Conservation (phyloP, 2,888 invertebrate genomes). For the Caenorhabditis sulstoni region DNA sequence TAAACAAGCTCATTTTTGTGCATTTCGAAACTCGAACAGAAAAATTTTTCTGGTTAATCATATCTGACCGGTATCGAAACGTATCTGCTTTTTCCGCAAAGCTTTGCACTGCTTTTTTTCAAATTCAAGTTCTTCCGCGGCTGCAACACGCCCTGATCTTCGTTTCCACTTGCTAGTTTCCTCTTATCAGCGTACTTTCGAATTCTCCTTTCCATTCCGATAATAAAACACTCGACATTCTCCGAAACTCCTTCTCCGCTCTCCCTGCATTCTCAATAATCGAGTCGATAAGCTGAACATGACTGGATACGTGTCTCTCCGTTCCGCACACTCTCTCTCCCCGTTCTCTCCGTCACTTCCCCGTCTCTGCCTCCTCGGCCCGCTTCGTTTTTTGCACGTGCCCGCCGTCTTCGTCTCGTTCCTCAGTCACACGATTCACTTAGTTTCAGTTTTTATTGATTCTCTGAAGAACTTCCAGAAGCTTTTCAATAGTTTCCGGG, state of each 20-base stretch:
- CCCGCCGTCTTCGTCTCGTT: neutral
- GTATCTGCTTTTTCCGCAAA: too few relatives aligned
- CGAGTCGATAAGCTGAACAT: slow-evolving; percentile 31
- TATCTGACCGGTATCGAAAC: too few relatives aligned
- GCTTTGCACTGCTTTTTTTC: too few relatives aligned
- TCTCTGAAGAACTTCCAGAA: neutral
- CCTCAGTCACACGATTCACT: slow-evolving; percentile 10
- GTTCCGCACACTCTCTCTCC: slow-evolving; percentile 11
- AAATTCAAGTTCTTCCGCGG: too few relatives aligned
- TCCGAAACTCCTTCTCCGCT: slow-evolving; percentile 19
- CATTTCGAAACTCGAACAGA: too few relatives aligned
- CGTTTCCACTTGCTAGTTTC: neutral
- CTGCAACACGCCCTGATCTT: neutral
- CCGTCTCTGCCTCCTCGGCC: neutral
- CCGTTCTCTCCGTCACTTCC: slow-evolving; percentile 3
- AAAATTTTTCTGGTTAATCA: too few relatives aligned
- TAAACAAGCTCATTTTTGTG: too few relatives aligned
- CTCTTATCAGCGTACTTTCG: neutral
- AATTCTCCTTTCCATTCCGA: slow-evolving; percentile 7
- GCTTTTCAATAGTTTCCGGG: too few relatives aligned
- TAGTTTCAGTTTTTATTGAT: slow-evolving; percentile 3
- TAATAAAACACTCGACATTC: slow-evolving; percentile 26
- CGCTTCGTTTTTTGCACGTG: slow-evolving; percentile 19
- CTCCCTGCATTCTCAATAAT: slow-evolving; percentile 1
- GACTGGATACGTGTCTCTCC: neutral